phyloP scores from a whole-genome alignment of 2,888 invertebrate species.

The Choristoneura rosaceana region DNA sequence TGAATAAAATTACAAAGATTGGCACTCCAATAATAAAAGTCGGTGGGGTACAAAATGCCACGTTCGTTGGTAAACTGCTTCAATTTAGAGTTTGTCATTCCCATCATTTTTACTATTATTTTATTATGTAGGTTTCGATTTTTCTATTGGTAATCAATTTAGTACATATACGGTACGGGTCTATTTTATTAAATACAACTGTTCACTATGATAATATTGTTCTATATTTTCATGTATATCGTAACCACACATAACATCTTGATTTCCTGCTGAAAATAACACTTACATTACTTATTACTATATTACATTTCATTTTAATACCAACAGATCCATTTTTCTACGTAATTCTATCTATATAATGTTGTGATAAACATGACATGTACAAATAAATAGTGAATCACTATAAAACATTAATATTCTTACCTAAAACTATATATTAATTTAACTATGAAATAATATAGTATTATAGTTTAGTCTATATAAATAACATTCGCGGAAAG shows the following conservation, averaged over 20 bases:
- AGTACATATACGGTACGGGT: conserved; percentile 29
- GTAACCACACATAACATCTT: conserved; percentile 66
- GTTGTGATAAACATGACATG: conserved; percentile 62
- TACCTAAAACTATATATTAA: conserved; percentile 49
- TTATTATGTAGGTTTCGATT: conserved; percentile 38
- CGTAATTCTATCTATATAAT: conserved; percentile 58
- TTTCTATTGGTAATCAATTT: conserved; percentile 32
- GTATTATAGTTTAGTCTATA: conserved; percentile 44
- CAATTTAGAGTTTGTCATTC: conserved; percentile 36
- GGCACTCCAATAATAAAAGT: conserved; percentile 59
- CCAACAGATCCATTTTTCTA: conserved; percentile 74
- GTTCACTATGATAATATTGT: conserved; percentile 34
- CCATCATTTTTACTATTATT: conserved; percentile 42
- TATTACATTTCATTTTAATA: conserved; percentile 56
- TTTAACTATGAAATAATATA: conserved; percentile 56
- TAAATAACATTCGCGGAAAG: conserved; percentile 35
- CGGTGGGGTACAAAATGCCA: conserved; percentile 67
- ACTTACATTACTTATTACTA: conserved; percentile 58
- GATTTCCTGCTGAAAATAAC: conserved; percentile 67
- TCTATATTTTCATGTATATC: conserved; percentile 47
- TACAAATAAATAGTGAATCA: conserved; percentile 74
- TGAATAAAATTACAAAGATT: conserved; percentile 52
- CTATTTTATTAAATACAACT: conserved; percentile 36
- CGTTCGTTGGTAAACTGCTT: conserved; percentile 46
- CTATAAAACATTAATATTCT: conserved; percentile 66